phyloP scores from a whole-genome alignment of 2,797 vertebrate species.

The Pangasius macronema region DNA sequence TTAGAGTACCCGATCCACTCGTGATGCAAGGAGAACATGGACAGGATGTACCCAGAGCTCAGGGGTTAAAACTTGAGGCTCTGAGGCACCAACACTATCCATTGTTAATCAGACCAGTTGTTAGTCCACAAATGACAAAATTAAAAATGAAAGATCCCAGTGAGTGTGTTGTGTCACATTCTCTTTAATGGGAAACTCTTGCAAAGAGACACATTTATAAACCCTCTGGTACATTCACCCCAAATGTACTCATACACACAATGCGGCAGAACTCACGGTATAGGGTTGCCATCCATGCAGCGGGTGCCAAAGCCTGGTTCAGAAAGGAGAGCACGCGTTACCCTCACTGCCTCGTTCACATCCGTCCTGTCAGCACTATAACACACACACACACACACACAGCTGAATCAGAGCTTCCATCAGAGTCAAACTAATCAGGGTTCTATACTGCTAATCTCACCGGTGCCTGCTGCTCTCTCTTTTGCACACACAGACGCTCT shows the following conservation, averaged over 20 bases:
- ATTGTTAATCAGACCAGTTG: neutral
- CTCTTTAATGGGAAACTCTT: neutral
- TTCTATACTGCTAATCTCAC: slow-evolving; percentile 82
- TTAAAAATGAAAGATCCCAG: neutral
- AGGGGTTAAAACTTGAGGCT: neutral
- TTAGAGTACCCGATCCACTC: neutral
- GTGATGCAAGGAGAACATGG: too few species aligned
- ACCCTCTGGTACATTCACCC: too few species aligned
- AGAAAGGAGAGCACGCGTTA: slow-evolving; percentile 82
- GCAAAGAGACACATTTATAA: neutral
- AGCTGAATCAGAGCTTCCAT: slow-evolving; percentile 13
- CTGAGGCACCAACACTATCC: neutral
- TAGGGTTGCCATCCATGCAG: slow-evolving; percentile 87
- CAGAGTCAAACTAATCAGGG: slow-evolving; percentile 66
- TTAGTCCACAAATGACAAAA: neutral
- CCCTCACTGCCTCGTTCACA: slow-evolving; percentile 75
- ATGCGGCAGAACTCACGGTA: slow-evolving; percentile 82
- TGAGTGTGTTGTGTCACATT: neutral
- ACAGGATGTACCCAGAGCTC: neutral
- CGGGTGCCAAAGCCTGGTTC: slow-evolving; percentile 93
- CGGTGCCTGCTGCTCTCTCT: slow-evolving; percentile 7
- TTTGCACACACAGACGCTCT: neutral
- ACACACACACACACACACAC: slow-evolving; percentile 36
- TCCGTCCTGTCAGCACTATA: slow-evolving; percentile 84
- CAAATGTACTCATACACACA: slow-evolving; percentile 8